Base-by-base conservation (phyloP, 2,113 vertebrate species). In the Bos javanicus region DNA sequence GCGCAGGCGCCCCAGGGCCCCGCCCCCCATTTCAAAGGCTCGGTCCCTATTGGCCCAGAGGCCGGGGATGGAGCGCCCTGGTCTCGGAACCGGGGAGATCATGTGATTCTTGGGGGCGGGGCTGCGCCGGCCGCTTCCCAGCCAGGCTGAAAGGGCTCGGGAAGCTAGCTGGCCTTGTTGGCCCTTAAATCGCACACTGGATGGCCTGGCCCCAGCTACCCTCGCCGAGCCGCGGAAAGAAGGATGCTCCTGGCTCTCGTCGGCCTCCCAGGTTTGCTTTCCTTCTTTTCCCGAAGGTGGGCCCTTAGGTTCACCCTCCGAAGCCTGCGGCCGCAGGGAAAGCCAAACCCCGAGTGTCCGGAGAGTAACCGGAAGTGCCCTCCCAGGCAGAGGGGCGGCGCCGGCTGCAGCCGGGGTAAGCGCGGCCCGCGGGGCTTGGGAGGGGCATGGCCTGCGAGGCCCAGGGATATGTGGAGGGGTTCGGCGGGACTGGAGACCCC, bases 321-420 rank as follows among this genome's bases (percentile, higher is more conserved):
- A 80, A 60, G 60, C 48, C 81, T 54, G 21, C n/a, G 43, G 80
- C 83, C 33, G 62, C 92, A 39, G 43, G 76, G 83, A 94, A 97
- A 3, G 15, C 86, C 33, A 2, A 30, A 81, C 30, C 48, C 43
- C 33, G 0, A 95, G 56, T 48, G 82, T 97, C 95, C 81, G 56
- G 59, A 87, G 36, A 95, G 60, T 84, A 94, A 94, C 97, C 98
- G 98, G 98, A 98, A 98, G 97, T 97, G 94, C 90, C 39, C 36
- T 80, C 67, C 64, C 81, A 48, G 94, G 92, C 78, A 54, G 43
- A 90, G 93, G 67, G 97, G 87, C 97, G 95, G 97, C 1, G 74
- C 92, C 67, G 60, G 87, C 52, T 60, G 89, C 96, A 43, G 85
- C 91, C 1, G 0, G 89, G 87, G 92, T 96, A 78, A 96, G 96